phyloP scores from a whole-genome alignment of 2,797 vertebrate species.

The Okamejei kenojei region DNA sequence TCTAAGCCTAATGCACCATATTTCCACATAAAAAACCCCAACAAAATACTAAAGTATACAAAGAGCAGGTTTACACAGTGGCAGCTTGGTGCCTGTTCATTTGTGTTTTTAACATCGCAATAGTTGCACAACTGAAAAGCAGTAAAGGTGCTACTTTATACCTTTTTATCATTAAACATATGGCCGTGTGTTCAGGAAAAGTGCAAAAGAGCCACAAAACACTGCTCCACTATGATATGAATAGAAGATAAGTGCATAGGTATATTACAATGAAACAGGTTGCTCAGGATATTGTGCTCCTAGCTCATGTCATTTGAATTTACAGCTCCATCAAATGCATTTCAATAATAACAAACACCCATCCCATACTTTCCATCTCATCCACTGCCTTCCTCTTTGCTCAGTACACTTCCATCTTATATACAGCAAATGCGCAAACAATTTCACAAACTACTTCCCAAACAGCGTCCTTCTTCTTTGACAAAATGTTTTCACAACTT shows the following conservation, averaged over 20 bases:
- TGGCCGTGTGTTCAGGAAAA: slow-evolving; percentile 35
- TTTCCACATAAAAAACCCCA: neutral
- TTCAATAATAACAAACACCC: neutral
- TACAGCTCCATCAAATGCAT: slow-evolving; percentile 30
- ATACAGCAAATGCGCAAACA: neutral
- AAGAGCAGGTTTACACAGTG: neutral
- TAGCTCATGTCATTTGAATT: neutral
- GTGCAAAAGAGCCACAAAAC: slow-evolving; percentile 39
- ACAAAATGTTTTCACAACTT: neutral
- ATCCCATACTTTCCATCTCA: neutral
- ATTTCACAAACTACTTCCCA: neutral
- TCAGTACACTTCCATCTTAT: neutral
- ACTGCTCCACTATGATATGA: neutral
- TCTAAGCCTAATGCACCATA: neutral
- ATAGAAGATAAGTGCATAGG: slow-evolving; percentile 43
- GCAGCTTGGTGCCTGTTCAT: neutral
- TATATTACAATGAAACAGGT: slow-evolving; percentile 6
- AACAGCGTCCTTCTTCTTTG: slow-evolving; percentile 6
- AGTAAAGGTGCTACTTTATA: slow-evolving; percentile 34
- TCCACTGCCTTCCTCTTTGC: neutral
- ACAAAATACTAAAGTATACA: neutral
- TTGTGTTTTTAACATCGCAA: slow-evolving; percentile 1
- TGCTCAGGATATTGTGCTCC: neutral
- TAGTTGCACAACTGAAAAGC: slow-evolving; percentile 16
- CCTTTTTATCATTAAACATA: neutral